Evolutionary conservation across 2,797 vertebrate species (phyloP).

Genomic region (Bradypus variegatus): DNA sequence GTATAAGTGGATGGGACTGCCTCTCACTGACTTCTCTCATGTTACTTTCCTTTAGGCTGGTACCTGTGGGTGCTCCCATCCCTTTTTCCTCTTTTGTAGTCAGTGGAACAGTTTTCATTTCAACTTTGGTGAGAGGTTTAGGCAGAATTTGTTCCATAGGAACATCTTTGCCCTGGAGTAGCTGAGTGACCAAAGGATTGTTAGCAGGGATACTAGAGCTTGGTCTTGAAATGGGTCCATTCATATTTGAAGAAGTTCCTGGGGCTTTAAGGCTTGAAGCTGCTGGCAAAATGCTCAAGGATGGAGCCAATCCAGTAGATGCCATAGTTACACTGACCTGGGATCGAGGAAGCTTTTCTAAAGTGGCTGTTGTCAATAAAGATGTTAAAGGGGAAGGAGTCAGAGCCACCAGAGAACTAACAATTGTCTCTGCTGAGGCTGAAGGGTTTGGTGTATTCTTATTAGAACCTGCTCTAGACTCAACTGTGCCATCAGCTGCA

Average conservation of each 20-base stretch:
- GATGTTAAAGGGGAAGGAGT: conserved; percentile 9
- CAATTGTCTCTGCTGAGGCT: background rate
- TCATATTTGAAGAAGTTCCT: conserved; percentile 22
- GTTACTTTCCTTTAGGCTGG: background rate
- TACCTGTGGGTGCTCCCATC: background rate
- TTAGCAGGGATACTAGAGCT: conserved; percentile 88
- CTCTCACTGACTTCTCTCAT: conserved; percentile 42
- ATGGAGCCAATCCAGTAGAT: background rate
- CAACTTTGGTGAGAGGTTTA: conserved; percentile 81
- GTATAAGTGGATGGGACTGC: conserved; percentile 41
- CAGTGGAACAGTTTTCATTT: conserved; percentile 68
- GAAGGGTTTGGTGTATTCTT: background rate
- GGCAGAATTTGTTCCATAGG: conserved; percentile 93
- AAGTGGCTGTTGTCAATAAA: conserved; percentile 41
- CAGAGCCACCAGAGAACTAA: background rate
- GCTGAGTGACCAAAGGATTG: conserved; percentile 92
- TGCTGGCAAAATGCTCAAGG: conserved; percentile 29
- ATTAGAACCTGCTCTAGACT: background rate
- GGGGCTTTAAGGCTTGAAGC: conserved; percentile 70
- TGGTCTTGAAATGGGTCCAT: conserved; percentile 67
- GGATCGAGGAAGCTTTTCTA: conserved; percentile 44
- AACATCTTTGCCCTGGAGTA: conserved; percentile 93
- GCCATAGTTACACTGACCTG: conserved; percentile 31
- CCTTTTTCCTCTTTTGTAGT: conserved; percentile 65
- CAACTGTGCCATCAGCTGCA: background rate